phyloP scores from a whole-genome alignment of 2,113 vertebrate genomes.

The Reinhardtius hippoglossoides region DNA sequence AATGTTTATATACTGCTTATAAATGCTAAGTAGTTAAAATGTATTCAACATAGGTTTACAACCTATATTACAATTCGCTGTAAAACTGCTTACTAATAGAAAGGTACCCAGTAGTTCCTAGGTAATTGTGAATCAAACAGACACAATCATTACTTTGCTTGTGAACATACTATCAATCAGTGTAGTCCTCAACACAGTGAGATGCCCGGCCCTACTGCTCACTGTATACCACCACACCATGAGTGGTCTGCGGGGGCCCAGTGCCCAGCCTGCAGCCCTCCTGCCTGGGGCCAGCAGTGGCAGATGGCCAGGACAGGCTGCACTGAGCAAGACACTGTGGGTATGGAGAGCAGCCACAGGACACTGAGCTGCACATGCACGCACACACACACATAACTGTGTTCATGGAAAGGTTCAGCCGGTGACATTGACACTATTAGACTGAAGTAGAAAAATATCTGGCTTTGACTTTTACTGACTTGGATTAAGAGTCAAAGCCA shows the following conservation, averaged over 20 bases:
- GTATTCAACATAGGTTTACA: background rate
- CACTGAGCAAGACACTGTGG: slow-evolving; percentile 58
- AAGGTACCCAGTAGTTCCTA: background rate
- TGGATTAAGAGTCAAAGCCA: background rate
- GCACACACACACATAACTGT: slow-evolving; percentile 14
- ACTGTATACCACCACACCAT: slow-evolving; percentile 29
- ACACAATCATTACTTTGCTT: background rate
- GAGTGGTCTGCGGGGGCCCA: slow-evolving; percentile 35
- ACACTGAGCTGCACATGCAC: slow-evolving; percentile 43
- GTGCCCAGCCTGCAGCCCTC: slow-evolving; percentile 50
- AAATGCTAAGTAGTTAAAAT: background rate
- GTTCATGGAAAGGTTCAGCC: background rate
- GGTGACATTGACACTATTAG: slow-evolving; percentile 16
- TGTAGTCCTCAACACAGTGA: slow-evolving; percentile 16
- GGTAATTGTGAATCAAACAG: background rate
- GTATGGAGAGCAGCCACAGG: slow-evolving; percentile 56
- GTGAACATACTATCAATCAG: background rate
- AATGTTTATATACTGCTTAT: background rate
- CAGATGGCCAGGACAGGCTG: slow-evolving; percentile 78
- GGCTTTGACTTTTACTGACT: slow-evolving; percentile 4
- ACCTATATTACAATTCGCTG: background rate
- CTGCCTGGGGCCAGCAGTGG: slow-evolving; percentile 65
- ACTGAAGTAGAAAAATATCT: slow-evolving; percentile 9
- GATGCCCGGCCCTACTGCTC: slow-evolving; percentile 15
- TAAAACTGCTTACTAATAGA: background rate